Base-by-base conservation (phyloP, 2,113 vertebrate genomes). In the Alethe castanea region DNA sequence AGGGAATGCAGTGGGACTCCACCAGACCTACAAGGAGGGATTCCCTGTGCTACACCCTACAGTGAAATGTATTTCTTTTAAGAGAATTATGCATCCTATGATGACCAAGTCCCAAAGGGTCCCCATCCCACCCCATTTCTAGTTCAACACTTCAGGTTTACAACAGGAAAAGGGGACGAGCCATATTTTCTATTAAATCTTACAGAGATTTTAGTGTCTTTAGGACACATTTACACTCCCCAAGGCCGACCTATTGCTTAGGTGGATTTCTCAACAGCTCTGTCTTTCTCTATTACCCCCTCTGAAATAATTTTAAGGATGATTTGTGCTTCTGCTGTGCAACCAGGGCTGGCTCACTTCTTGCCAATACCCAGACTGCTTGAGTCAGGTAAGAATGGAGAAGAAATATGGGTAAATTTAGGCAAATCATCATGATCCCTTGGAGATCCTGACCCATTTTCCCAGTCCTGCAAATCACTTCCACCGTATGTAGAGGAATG, bases 11-110 rank as follows among this genome's bases (percentile, higher is more conserved):
- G 23, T 0, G 0, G 26, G 44, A 71, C 22, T 35, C 42, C 22
- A 74, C 35, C 67, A n/a, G 60, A 53, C 47, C 33, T 31, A 24
- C 38, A 5, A 2, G 28, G 50, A 61, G 11, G 11, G 45, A 57
- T 11, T 8, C 22, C 36, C 1, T 0, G 0, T 8, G 38, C 59
- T 59, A 14, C 18, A 6, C 14, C 26, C 24, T 35, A 11, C 28
- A 44, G 38, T 9, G 14, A 11, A 26, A 79, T 28, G 4, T 6
- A 23, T 87, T 93, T 56, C 8, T 79, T 47, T 26, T 8, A 64
- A 61, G 15, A 60, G 23, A 86, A 71, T 44, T 24, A 42, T 17
- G 9, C 26, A 77, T 24, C 57, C n/a, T 61, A 0, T 35, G 44
- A 78, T 79, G 28, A 3, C 13, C 2, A 3, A 60, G 35, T 45